Evolutionary conservation across 2,888 invertebrate species (phyloP), one percentile per base, ranked within the genome.

Genomic region (Melanchra persicariae): DNA sequence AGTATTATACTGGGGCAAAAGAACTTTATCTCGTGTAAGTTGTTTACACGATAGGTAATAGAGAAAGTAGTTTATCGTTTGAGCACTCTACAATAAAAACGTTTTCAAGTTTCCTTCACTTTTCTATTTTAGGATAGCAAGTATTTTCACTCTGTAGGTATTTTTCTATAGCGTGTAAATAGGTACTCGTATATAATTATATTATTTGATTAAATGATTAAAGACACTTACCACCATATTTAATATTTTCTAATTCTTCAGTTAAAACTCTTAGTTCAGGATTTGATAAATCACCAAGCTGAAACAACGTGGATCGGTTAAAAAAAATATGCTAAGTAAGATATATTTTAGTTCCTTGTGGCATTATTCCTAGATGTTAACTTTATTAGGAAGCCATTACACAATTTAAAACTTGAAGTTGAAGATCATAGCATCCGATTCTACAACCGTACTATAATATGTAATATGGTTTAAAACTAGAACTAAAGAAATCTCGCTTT

Each of bases 281-380:
- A 96, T 99, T 99, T 54, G 99, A 99, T 86, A 98, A 96, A 93
- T 99, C 98, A 66, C 99, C 99, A 83, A 99, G 97, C 99, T 99
- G 96, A 81, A 97, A 97, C 86, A 93, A 92, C 91, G 77, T 63
- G 8, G 26, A 57, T 73, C 49, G 40, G 6, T 64, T 12, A 63
- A 61, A 62, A 70, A 8, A 8, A 45, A 26, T 19, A 45, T 45
- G 15, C 37, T 37, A 12, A 37, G 1, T 1, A 1, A 34, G 34
- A 12, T 37, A 37, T n/a, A n/a, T n/a, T n/a, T n/a, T n/a, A n/a
- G 34, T 37, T 37, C 12, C 37, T 37, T 12, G 37, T 37, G 37
- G n/a, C n/a, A n/a, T n/a, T n/a, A n/a, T n/a, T n/a, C n/a, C n/a
- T n/a, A n/a, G n/a, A n/a, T n/a, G n/a, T n/a, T n/a, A n/a, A n/a